Conservation (phyloP, 2,888 invertebrate species). For the Papilio gigon region DNA sequence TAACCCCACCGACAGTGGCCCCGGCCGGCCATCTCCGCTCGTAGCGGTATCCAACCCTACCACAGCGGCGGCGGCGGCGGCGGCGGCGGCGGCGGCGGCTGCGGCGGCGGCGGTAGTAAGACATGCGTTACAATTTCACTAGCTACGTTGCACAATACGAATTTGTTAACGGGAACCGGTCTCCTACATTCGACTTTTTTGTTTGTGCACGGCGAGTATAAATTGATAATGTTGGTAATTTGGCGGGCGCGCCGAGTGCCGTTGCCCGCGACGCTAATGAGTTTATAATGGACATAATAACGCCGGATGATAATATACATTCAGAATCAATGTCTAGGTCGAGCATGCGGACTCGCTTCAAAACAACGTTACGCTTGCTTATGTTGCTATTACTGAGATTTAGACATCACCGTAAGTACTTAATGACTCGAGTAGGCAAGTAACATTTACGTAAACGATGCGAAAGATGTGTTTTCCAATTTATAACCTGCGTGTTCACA, state of each 20-base stretch:
- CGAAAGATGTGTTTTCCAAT: neutral
- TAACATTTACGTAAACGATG: neutral
- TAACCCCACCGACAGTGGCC: conserved; percentile 47
- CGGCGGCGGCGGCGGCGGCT: no score
- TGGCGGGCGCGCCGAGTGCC: conserved; percentile 78
- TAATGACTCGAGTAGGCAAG: neutral
- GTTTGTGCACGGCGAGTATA: conserved; percentile 79
- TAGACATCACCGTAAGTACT: conserved; percentile 3
- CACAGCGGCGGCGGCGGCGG: conserved; percentile 61
- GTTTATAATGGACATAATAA: conserved; percentile 81
- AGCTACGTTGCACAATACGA: conserved; percentile 81
- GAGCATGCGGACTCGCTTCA: conserved; percentile 48
- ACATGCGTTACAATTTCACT: conserved; percentile 80
- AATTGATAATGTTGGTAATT: conserved; percentile 83
- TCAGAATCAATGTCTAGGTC: conserved; percentile 80
- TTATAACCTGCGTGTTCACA: neutral
- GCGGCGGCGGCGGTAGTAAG: conserved; percentile 60
- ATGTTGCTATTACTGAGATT: conserved; percentile 10
- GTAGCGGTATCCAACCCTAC: conserved; percentile 75
- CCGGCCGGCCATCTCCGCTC: conserved; percentile 59
- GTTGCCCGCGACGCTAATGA: conserved; percentile 81
- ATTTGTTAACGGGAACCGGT: conserved; percentile 81
- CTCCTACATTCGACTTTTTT: conserved; percentile 80
- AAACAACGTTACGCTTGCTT: conserved; percentile 22
- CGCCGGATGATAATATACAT: conserved; percentile 78